Evolutionary conservation across 1,140 invertebrate species (phyloP).

Genomic region (Goniozus legneri): DNA sequence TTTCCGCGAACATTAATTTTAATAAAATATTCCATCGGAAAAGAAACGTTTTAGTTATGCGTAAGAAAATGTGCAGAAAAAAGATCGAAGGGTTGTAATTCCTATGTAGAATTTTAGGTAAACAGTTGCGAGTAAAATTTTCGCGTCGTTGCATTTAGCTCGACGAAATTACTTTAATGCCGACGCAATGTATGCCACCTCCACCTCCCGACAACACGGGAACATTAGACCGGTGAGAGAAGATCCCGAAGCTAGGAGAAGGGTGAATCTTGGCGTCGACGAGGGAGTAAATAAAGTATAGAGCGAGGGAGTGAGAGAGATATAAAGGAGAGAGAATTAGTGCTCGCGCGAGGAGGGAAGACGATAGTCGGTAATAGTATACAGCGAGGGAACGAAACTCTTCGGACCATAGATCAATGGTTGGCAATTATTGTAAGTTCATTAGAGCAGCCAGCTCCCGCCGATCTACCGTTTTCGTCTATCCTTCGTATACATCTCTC

Average conservation of each 20-base stretch:
- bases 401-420: conserved; percentile 53
- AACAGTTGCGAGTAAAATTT: no score
- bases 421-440: conserved; percentile 56
- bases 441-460: conserved; percentile 39
- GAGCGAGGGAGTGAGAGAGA: conserved; percentile 7
- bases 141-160: conserved; percentile 21
- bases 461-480: conserved; percentile 7
- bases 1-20: no score
- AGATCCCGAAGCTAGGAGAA: conserved; percentile 5
- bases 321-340: background rate
- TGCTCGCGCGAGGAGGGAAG: conserved; percentile 8
- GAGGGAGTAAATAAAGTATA: conserved; percentile 11
- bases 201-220: conserved; percentile 9
- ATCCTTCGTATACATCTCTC: conserved; percentile 14
- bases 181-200: conserved; percentile 26
- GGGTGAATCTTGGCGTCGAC: background rate
- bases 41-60: no score
- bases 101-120: no score
- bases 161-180: conserved; percentile 29
- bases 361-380: conserved; percentile 23
- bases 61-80: no score
- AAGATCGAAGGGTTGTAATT: no score
- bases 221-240: conserved; percentile 23
- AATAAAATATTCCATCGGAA: no score
- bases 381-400: conserved; percentile 32